Conservation (phyloP, 23 tunicate genomes). For the Styela plicata region DNA sequence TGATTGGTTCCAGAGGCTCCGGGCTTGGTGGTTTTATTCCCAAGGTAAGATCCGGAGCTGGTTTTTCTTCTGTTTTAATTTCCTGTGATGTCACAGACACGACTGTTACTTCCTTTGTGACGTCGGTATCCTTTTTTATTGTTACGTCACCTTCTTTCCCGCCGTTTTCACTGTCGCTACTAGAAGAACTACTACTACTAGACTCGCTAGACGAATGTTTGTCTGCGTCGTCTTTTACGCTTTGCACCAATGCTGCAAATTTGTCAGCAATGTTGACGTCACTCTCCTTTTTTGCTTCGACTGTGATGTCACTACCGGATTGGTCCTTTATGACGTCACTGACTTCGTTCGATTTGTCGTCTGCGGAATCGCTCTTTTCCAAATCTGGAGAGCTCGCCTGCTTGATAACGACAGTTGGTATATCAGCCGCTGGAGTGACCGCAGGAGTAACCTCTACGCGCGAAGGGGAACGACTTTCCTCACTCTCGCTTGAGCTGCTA, state of each 20-base stretch:
- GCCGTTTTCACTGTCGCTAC: neutral
- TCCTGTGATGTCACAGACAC: neutral
- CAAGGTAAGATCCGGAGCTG: neutral
- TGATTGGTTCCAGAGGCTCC: neutral
- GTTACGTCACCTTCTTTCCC: neutral
- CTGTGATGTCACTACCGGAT: neutral
- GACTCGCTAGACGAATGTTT: neutral
- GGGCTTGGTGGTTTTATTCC: neutral
- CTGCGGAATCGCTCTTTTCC: neutral
- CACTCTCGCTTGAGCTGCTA: neutral
- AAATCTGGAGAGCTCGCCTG: neutral
- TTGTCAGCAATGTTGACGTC: neutral
- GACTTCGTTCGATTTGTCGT: neutral
- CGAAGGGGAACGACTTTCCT: constrained; percentile 7
- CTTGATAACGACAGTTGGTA: constrained; percentile 4
- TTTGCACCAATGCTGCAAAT: neutral
- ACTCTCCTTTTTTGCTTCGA: neutral
- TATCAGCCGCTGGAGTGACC: neutral
- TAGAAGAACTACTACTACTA: neutral
- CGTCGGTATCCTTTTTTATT: neutral
- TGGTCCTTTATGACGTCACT: neutral
- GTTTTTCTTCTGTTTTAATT: neutral
- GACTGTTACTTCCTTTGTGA: neutral
- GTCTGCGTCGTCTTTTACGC: neutral
- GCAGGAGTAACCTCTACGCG: neutral